Conservation (phyloP, 35 echinoderm and acorn worm genomes). For the Chiridota heheva region DNA sequence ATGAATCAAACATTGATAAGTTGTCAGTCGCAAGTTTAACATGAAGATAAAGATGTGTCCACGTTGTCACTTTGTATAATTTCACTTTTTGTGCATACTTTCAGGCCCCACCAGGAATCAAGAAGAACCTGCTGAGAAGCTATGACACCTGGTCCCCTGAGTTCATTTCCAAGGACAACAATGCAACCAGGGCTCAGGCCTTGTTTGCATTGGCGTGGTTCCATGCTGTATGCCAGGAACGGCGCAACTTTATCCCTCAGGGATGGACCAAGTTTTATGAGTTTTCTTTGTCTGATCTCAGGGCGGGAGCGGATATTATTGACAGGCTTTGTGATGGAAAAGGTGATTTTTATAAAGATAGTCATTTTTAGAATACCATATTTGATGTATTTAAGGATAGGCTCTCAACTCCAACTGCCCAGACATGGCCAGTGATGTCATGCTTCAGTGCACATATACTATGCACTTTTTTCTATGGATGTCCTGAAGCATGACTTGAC, state of each 20-base stretch:
- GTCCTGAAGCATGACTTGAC: too few species aligned
- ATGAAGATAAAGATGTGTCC: too few species aligned
- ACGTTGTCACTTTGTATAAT: too few species aligned
- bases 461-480: too few species aligned
- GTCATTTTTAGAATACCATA: not conserved
- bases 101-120: constrained; percentile 94
- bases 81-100: too few species aligned
- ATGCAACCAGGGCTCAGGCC: constrained; percentile 74
- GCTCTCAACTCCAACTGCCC: too few species aligned
- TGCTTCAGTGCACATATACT: too few species aligned
- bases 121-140: constrained; percentile 93
- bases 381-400: too few species aligned
- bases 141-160: constrained; percentile 95
- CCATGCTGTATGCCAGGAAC: constrained; percentile 91
- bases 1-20: too few species aligned
- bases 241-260: constrained; percentile 95
- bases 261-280: constrained; percentile 99
- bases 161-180: constrained; percentile 86
- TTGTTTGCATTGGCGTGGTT: constrained; percentile 99
- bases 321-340: constrained; percentile 64
- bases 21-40: too few species aligned
- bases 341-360: too few species aligned
- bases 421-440: too few species aligned
- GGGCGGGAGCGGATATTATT: constrained; percentile 96
- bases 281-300: constrained; percentile 89